Evolutionary conservation across 2,113 vertebrate species (phyloP).

Genomic region (Labrus mixtus): DNA sequence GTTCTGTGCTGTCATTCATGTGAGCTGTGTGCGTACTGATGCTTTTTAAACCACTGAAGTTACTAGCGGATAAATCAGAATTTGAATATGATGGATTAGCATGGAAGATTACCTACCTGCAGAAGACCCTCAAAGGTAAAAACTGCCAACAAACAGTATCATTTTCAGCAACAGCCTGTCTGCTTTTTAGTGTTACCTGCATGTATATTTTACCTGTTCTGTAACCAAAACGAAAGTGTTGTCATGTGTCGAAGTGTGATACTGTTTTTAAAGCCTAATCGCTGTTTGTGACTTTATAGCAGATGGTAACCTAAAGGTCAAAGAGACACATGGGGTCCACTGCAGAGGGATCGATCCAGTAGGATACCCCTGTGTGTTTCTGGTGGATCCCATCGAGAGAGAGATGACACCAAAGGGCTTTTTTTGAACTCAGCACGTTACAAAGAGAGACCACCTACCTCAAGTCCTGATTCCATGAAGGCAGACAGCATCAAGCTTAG

Average conservation of each 20-base stretch:
- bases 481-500: constrained; percentile 41
- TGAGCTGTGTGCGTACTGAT: too few species aligned
- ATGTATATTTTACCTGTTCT: background rate
- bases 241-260: background rate
- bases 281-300: constrained; percentile 55
- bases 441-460: constrained; percentile 70
- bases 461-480: constrained; percentile 50
- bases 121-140: too few species aligned
- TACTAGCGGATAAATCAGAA: too few species aligned
- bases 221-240: background rate
- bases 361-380: constrained; percentile 54
- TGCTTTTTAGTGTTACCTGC: background rate
- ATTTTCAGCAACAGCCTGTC: background rate
- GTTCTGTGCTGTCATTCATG: too few species aligned
- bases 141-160: too few species aligned
- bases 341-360: constrained; percentile 66
- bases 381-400: constrained; percentile 61
- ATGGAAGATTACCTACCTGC: background rate
- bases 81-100: background rate
- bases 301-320: constrained; percentile 82
- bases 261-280: constrained; percentile 39
- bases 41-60: too few species aligned
- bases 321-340: constrained; percentile 66
- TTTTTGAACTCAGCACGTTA: constrained; percentile 80
- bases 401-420: constrained; percentile 65